Evolutionary conservation across 1,140 invertebrate genomes (phyloP).

Genomic region (Magallana angulata): DNA sequence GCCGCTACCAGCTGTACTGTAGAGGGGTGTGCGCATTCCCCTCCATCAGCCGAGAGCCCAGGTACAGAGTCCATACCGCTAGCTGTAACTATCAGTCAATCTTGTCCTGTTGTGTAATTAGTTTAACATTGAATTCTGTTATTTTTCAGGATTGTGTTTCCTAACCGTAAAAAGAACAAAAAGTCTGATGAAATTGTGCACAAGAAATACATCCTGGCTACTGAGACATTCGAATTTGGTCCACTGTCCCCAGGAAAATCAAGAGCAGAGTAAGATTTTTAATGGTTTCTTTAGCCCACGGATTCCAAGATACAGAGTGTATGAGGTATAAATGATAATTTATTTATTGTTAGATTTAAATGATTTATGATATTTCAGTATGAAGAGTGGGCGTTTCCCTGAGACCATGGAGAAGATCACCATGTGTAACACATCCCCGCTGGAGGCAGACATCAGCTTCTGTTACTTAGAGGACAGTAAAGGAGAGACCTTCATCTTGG

Average conservation of each 20-base stretch:
- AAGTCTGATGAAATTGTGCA: constrained; percentile 77
- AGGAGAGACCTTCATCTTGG: constrained; percentile 78
- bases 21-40: constrained; percentile 79
- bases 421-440: constrained; percentile 78
- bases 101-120: no score
- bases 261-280: constrained; percentile 72
- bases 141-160: constrained; percentile 77
- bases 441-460: constrained; percentile 79
- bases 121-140: not conserved
- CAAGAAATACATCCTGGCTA: constrained; percentile 78
- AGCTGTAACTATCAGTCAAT: not conserved
- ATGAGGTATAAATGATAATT: not conserved
- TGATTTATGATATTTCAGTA: constrained; percentile 62
- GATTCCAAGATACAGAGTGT: no score
- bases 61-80: constrained; percentile 58
- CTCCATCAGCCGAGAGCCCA: constrained; percentile 79
- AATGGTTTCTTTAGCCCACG: not conserved
- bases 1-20: constrained; percentile 79
- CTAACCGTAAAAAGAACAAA: constrained; percentile 75
- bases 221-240: constrained; percentile 79
- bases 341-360: not conserved
- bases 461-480: constrained; percentile 79
- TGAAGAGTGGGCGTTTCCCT: constrained; percentile 77
- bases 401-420: constrained; percentile 78
- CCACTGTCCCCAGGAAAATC: constrained; percentile 78